Base-by-base conservation (phyloP, 2,113 vertebrate species). In the Chinchilla lanigera region DNA sequence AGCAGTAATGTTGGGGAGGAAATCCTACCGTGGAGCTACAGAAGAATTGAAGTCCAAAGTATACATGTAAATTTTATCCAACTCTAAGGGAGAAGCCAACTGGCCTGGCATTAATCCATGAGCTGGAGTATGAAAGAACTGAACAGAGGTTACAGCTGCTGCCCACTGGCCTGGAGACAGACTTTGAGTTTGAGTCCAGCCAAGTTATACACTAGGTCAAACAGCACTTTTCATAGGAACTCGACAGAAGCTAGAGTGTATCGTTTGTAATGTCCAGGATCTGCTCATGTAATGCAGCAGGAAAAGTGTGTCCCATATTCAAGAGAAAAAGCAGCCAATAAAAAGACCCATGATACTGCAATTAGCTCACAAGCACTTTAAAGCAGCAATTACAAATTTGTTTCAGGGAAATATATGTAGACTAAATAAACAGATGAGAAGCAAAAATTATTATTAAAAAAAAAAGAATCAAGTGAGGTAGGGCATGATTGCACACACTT, bases 351-450 rank as follows among this genome's bases (percentile, higher is more conserved):
- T 28, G 7, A 84, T 61, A 35, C 52, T 71, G 8, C 60, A 58
- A 0, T 58, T 71, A 87, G 24, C 75, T 87, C 38, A 87, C 6
- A 63, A 69, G 26, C 30, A 69, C 33, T 90, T 90, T 89, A 89
- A 90, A 89, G 80, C 7, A n/a, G 28, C 69, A 56, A 13, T 81
- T 94, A 67, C 20, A 78, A 77, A 58, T 90, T 56, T 60, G 17
- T 80, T 87, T 84, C 60, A 78, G 52, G 47, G 50, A 92, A 94
- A 60, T 58, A n/a, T 9, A 52, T 77, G 19, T 65, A 50, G 33
- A 73, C 63, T 58, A 93, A 90, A 50, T 33, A 73, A 93, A 58
- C 35, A 86, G 38, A 90, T 58, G 20, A 77, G 85, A 85, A 97
- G 60, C 19, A 52, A 24, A 77, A 61, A 69, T 33, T 56, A 26